Evolutionary conservation across 2,888 invertebrate species (phyloP).

Genomic region (Lordiphosa fenestrarum): DNA sequence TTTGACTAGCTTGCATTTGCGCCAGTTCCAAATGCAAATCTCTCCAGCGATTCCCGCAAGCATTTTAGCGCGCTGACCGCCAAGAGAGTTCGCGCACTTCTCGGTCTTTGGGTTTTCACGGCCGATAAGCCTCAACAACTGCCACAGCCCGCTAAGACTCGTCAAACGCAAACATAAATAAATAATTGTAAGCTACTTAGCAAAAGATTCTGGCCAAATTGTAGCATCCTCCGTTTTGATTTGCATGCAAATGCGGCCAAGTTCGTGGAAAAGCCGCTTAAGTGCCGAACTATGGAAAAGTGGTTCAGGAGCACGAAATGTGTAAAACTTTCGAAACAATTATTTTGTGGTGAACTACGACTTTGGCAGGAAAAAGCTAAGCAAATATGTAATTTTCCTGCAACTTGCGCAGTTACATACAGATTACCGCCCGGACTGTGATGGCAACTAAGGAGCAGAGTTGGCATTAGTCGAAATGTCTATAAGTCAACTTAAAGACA

Average conservation of each 20-base stretch:
- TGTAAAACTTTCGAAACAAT: slow-evolving; percentile 28
- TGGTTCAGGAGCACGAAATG: slow-evolving; percentile 6
- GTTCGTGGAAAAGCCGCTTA: slow-evolving; percentile 37
- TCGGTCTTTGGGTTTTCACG: slow-evolving; percentile 5
- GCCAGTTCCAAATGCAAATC: too few species aligned
- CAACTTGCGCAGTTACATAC: too few species aligned
- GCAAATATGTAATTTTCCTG: slow-evolving; percentile 14
- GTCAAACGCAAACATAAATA: slow-evolving; percentile 49
- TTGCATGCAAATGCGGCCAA: slow-evolving; percentile 39
- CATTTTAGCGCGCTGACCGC: too few species aligned
- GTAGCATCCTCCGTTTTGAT: slow-evolving; percentile 24
- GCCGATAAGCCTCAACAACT: slow-evolving; percentile 57
- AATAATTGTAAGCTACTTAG: slow-evolving; percentile 66
- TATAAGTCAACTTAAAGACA: too few species aligned
- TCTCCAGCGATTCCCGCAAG: too few species aligned
- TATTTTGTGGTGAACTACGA: slow-evolving; percentile 43
- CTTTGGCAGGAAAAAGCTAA: slow-evolving; percentile 43
- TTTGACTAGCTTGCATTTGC: too few species aligned
- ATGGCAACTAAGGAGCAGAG: too few species aligned
- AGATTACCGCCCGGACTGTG: too few species aligned
- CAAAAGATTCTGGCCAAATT: slow-evolving; percentile 14
- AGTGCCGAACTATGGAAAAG: slow-evolving; percentile 12
- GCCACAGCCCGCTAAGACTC: slow-evolving; percentile 25
- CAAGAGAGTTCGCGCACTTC: not conserved
- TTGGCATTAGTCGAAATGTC: too few species aligned